Conservation (phyloP, 2,888 invertebrate genomes). For the Euphydryas editha region DNA sequence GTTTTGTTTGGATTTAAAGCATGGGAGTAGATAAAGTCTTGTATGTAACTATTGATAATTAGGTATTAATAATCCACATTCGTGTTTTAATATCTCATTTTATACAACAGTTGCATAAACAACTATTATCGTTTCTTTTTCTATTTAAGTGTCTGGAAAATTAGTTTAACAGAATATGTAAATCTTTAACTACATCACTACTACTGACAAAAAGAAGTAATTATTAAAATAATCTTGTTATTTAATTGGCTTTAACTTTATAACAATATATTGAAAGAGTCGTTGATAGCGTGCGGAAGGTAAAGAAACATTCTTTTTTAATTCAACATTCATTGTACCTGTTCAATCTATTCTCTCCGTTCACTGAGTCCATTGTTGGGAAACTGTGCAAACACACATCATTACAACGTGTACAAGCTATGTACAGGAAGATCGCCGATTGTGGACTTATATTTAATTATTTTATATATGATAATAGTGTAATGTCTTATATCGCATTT, state of each 20-base stretch:
- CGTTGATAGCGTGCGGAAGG: slow-evolving; percentile 59
- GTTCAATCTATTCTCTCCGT: slow-evolving; percentile 83
- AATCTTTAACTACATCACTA: no score
- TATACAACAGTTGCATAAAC: no score
- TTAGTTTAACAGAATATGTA: no score
- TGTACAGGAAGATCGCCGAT: slow-evolving; percentile 64
- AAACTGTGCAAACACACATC: slow-evolving; percentile 80
- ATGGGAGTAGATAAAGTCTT: no score
- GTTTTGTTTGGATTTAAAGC: no score
- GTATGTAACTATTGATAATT: no score
- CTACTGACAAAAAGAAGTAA: no score
- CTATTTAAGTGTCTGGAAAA: neutral
- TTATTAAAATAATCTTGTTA: no score
- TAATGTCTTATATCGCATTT: neutral
- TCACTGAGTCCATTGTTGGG: slow-evolving; percentile 78
- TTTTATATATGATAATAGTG: neutral
- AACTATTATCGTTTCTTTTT: no score
- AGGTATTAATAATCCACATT: no score
- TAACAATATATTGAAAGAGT: slow-evolving; percentile 59
- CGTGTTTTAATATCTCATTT: no score
- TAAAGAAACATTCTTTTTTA: slow-evolving; percentile 50
- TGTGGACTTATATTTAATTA: slow-evolving; percentile 12
- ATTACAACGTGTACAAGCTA: slow-evolving; percentile 59
- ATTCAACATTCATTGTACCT: slow-evolving; percentile 72
- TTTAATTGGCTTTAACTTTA: no score